Conservation (phyloP, 2,113 vertebrate genomes). For the Engraulis encrasicolus region DNA sequence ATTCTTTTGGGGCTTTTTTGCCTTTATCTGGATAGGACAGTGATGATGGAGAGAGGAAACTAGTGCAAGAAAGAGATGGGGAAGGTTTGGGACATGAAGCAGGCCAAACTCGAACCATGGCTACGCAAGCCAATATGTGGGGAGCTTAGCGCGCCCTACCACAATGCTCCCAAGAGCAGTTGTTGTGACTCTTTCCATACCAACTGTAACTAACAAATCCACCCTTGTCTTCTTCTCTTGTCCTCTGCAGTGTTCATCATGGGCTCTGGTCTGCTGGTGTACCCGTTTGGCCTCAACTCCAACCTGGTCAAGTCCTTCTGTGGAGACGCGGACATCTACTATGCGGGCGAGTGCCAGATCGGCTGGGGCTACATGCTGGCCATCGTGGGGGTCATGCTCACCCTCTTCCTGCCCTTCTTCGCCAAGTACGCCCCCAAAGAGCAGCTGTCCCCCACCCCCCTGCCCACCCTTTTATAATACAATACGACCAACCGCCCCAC, state of each 20-base stretch:
- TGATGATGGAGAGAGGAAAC: too few relatives aligned
- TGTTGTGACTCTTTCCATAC: background rate
- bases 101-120: too few relatives aligned
- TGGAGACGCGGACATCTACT: constrained; percentile 87
- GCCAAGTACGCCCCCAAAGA: constrained; percentile 95
- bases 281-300: constrained; percentile 90
- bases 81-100: too few relatives aligned
- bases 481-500: constrained; percentile 42
- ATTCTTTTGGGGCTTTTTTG: too few relatives aligned
- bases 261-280: constrained; percentile 90
- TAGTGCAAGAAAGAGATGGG: too few relatives aligned
- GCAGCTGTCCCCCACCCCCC: constrained; percentile 86
- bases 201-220: background rate
- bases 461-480: constrained; percentile 91
- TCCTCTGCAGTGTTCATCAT: constrained; percentile 87
- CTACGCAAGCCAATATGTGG: too few relatives aligned
- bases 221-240: constrained; percentile 38
- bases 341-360: constrained; percentile 90
- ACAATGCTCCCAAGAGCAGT: too few relatives aligned
- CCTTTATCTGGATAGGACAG: too few relatives aligned
- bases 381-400: constrained; percentile 92
- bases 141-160: too few relatives aligned
- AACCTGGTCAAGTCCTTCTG: constrained; percentile 86
- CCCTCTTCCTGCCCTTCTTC: constrained; percentile 93
- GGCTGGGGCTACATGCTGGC: constrained; percentile 95